Conservation (phyloP, 2,888 invertebrate species). For the Beris morrisii region DNA sequence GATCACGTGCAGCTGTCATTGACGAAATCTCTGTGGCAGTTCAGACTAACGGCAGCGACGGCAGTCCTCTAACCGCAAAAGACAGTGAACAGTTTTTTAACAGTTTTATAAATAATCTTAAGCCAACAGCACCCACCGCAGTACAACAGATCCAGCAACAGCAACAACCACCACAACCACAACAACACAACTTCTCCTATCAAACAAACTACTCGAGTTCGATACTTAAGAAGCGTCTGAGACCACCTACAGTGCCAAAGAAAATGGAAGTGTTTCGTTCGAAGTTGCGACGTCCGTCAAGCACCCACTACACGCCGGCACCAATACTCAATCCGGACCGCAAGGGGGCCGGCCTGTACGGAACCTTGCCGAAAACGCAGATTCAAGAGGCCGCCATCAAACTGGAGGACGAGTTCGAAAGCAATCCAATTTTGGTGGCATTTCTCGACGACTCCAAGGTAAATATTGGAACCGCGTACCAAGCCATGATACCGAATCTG, state of each 20-base stretch:
- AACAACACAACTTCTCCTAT: constrained; percentile 33
- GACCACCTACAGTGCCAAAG: constrained; percentile 46
- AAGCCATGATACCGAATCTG: constrained; percentile 74
- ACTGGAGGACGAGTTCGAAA: constrained; percentile 54
- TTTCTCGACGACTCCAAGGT: constrained; percentile 66
- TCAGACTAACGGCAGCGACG: background rate
- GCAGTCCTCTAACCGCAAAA: constrained; percentile 6
- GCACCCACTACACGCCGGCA: constrained; percentile 80
- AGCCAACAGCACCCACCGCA: constrained; percentile 43
- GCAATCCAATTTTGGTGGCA: constrained; percentile 50
- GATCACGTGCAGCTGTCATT: constrained; percentile 38
- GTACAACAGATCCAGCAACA: constrained; percentile 32
- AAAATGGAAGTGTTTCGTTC: constrained; percentile 48
- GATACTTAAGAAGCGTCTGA: constrained; percentile 44
- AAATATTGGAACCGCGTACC: constrained; percentile 85
- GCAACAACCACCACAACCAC: constrained; percentile 37
- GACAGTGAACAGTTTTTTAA: constrained; percentile 14
- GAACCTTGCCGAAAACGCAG: constrained; percentile 51
- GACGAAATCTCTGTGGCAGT: background rate
- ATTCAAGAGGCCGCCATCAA: constrained; percentile 50
- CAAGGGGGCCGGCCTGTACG: constrained; percentile 79
- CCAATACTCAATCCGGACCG: constrained; percentile 93
- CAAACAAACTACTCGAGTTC: constrained; percentile 44
- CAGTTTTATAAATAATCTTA: constrained; percentile 4
- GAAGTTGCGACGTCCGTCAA: constrained; percentile 54